Base-by-base conservation (phyloP, 2,113 vertebrate species). In the Clinocottus analis region DNA sequence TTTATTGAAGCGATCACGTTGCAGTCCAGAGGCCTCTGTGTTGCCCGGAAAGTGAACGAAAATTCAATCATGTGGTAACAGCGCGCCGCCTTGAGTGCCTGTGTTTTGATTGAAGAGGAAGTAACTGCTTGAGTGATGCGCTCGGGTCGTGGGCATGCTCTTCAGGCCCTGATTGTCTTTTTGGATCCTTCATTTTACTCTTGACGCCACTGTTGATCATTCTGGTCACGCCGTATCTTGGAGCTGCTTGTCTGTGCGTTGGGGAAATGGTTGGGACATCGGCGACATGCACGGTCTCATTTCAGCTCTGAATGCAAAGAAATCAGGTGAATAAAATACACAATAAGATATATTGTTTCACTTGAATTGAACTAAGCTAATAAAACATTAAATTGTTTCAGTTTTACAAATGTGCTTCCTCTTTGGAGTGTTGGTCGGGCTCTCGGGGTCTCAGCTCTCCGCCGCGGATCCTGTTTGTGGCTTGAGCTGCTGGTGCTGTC, bases 401-500 rank as follows among this genome's bases (percentile, higher is more conserved):
- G 9, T 3, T 35, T 21, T 61, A 2, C 33, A 61, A 19, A 35
- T n/a, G 12, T 4, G 16, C 14, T 39, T 45, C 5, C 60, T 62
- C 39, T 62, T 47, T 8, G 1, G 29, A 66, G 17, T 66, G 29
- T 41, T 16, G 12, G 23, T 43, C 0, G 23, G 33, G 39, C 23
- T 45, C 23, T 3, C 16, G 45, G 14, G 62, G 5, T 17, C 8
- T 11, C 23, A 41, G 35, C 6, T 25, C 35, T 29, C 35, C 10
- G 39, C 14, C 45, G 14, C 23, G 7, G 39, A 33, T 29, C 13
- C 25, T 65, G 59, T 73, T 51, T 21, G 41, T 61, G 7, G 21
- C 66, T 33, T 23, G 12, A 65, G 61, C 35, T 23, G 43, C 51
- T 75, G 53, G 39, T 25, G 41, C 56, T 62, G 61, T 71, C 58